Percentiles rank a stretch among this genome's conserved stretches.
phyloP scores from a whole-genome alignment of 2,888 invertebrate species.

The Drosophila peninsularis region DNA sequence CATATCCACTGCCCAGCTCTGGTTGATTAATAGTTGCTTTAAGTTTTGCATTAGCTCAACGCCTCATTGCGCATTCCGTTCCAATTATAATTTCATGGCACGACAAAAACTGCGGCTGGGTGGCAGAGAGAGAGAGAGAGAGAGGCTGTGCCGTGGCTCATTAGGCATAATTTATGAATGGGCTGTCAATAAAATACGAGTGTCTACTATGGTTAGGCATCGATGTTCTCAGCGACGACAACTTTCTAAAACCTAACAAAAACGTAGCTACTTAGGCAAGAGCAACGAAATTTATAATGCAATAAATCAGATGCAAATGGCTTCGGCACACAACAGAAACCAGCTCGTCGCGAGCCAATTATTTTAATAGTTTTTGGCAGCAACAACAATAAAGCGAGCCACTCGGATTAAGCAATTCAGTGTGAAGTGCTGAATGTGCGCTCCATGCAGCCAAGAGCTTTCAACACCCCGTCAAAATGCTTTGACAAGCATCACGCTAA shows the following conservation, averaged over 20 bases:
- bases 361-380: slow-evolving; percentile 73
- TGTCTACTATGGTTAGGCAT: slow-evolving; percentile 17
- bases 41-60: slow-evolving; percentile 57
- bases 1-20: background rate
- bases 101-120: slow-evolving; percentile 10
- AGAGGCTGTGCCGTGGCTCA: slow-evolving; percentile 46
- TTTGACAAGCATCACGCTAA: slow-evolving; percentile 61
- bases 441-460: slow-evolving; percentile 60
- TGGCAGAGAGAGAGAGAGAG: background rate
- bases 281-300: slow-evolving; percentile 72
- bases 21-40: slow-evolving; percentile 29
- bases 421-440: slow-evolving; percentile 63
- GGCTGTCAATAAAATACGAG: slow-evolving; percentile 63
- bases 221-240: slow-evolving; percentile 37
- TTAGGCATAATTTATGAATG: slow-evolving; percentile 76
- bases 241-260: slow-evolving; percentile 66
- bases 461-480: slow-evolving; percentile 68
- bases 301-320: slow-evolving; percentile 74
- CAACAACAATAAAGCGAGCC: slow-evolving; percentile 38
- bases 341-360: slow-evolving; percentile 70
- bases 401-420: slow-evolving; percentile 71
- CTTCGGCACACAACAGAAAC: slow-evolving; percentile 66
- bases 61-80: slow-evolving; percentile 72
- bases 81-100: slow-evolving; percentile 70
- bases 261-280: slow-evolving; percentile 77